phyloP scores from a whole-genome alignment of 1,140 invertebrate species.

The Nomia melanderi region DNA sequence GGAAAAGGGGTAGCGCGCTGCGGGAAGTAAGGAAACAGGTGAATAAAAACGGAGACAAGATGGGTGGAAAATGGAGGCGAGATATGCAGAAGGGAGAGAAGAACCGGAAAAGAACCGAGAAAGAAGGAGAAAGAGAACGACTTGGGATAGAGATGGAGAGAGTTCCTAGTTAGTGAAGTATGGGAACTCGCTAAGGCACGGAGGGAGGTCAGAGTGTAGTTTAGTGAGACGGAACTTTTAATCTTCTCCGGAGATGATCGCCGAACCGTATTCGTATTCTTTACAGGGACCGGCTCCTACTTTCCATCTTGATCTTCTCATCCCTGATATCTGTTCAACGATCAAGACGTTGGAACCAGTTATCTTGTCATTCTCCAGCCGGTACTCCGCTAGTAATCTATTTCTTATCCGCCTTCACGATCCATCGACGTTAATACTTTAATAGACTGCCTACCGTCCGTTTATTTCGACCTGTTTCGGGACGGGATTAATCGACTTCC shows the following conservation, averaged over 20 bases:
- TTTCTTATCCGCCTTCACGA: constrained; percentile 52
- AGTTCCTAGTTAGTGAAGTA: constrained; percentile 29
- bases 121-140: not conserved
- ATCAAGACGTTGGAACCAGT: constrained; percentile 20
- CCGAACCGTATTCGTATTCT: constrained; percentile 46
- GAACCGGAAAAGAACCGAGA: too few species aligned
- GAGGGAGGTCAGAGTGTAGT: constrained; percentile 48
- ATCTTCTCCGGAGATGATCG: constrained; percentile 64
- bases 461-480: constrained; percentile 14
- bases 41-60: not conserved
- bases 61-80: not conserved
- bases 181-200: not conserved
- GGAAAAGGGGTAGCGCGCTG: too few species aligned
- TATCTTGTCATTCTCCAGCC: constrained; percentile 28
- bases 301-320: constrained; percentile 47
- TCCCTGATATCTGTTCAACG: constrained; percentile 16
- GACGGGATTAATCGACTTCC: constrained; percentile 45
- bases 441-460: constrained; percentile 26
- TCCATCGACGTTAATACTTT: constrained; percentile 41
- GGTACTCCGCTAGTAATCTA: constrained; percentile 33
- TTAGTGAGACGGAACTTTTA: constrained; percentile 66
- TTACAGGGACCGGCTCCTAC: constrained; percentile 33
- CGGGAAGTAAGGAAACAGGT: not conserved
- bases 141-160: not conserved
- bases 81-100: not conserved